Evolutionary conservation across 2,797 vertebrate species (phyloP).

Genomic region (Lophotriccus pileatus): DNA sequence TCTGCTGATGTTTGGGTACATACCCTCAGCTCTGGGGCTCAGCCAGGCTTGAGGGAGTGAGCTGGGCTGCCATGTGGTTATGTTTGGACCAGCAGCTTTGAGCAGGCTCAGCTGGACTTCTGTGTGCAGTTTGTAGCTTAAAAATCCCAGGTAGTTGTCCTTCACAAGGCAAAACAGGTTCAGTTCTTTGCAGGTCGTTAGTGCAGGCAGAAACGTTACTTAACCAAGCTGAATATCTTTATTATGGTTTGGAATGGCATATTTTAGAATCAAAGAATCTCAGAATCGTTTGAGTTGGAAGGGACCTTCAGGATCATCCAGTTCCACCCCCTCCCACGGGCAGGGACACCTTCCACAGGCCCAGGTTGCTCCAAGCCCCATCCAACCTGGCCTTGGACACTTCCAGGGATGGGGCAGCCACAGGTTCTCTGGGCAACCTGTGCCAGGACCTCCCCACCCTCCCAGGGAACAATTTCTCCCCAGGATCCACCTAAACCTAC

Average conservation of each 20-base stretch:
- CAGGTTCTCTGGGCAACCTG: neutral
- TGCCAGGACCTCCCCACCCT: neutral
- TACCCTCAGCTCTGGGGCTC: neutral
- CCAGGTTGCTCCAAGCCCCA: fast-evolving
- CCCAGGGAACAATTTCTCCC: neutral
- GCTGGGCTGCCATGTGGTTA: neutral
- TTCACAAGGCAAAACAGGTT: neutral
- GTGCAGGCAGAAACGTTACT: neutral
- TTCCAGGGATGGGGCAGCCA: neutral
- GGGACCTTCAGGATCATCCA: neutral
- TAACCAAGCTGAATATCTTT: neutral
- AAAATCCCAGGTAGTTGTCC: neutral
- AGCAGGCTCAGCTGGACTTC: neutral
- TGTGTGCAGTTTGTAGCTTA: neutral
- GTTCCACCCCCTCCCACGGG: neutral
- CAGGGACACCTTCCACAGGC: neutral
- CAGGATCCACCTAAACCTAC: neutral
- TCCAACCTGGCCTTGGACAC: neutral
- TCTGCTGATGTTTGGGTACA: neutral
- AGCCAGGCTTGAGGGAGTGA: neutral
- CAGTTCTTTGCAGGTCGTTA: neutral
- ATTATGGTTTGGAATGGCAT: neutral
- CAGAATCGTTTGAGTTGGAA: neutral
- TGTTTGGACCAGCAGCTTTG: neutral
- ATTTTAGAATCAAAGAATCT: neutral